These are phyloP conservation scores for Cirrhinus molitorella DNA, from an alignment of 2,797 vertebrate species.

Conservation along the genomic window DNA sequence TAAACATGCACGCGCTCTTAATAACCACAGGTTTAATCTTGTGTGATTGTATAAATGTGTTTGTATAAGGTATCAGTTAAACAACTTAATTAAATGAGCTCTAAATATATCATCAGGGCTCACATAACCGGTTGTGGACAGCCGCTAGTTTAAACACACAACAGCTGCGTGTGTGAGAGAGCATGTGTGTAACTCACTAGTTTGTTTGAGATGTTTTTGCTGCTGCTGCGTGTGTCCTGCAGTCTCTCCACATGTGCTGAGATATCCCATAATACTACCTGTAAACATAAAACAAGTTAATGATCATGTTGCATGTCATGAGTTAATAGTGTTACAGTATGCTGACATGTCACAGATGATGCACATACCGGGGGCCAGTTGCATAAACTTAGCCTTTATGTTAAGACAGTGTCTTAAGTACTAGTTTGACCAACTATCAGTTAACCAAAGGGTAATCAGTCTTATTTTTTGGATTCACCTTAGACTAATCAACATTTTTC, in stretches of 20 bases:
- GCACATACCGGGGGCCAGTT: not conserved
- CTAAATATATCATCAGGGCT: not conserved
- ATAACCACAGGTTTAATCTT: not conserved
- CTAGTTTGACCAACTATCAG: no score
- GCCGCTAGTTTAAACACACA: not conserved
- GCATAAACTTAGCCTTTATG: no score
- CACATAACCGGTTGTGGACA: not conserved
- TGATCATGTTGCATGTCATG: no score
- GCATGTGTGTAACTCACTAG: slow-evolving; percentile 68
- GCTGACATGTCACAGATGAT: not conserved
- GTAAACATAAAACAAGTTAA: slow-evolving; percentile 25
- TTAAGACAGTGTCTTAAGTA: no score
- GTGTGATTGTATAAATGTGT: not conserved
- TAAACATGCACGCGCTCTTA: not conserved
- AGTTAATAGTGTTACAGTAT: not conserved
- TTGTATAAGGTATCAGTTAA: not conserved
- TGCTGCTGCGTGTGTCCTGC: slow-evolving; percentile 67
- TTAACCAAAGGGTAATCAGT: no score
- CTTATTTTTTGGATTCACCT: no score
- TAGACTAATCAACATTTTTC: no score
- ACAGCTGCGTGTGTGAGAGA: slow-evolving; percentile 19
- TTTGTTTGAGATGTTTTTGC: slow-evolving; percentile 60
- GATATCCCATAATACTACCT: slow-evolving; percentile 94
- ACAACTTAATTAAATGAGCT: not conserved
- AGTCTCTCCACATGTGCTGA: slow-evolving; percentile 78